Base-by-base conservation (phyloP, 2,113 vertebrate genomes). In the Trogon surrucura region DNA sequence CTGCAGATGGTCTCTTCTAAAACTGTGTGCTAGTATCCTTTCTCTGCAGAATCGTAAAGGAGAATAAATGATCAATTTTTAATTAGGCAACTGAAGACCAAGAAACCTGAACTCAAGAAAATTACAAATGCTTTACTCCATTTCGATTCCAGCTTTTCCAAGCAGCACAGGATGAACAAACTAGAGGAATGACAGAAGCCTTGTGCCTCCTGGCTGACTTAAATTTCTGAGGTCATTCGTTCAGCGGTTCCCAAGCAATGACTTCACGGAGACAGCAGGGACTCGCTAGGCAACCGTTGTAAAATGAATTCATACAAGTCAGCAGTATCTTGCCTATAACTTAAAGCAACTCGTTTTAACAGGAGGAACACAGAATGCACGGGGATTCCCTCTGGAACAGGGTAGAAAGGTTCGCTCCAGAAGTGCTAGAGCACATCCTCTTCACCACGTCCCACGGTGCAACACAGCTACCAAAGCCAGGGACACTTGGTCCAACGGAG, bases 111-210 rank as follows among this genome's bases (percentile, higher is more conserved):
- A 50, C 19, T 93, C 41, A 90, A 70, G 54, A 83, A 94, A 80
- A 83, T 77, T 0, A 83, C 62, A 78, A 65, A n/a, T 57, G 27
- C 91, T 90, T 73, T 82, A 85, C 65, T 91, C 45, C n/a, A 53
- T 54, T 88, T 84, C 72, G 19, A 65, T 73, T 93, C 54, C 75
- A 66, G n/a, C 38, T 88, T 66, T 41, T 77, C 58, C 62, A 30
- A 85, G 88, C 23, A 88, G 60, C 64, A 88, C 27, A 47, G 67
- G 70, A 83, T 73, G 79, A 90, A 85, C 19, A 91, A 84, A 93
- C n/a, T 15, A 91, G n/a, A 89, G 78, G 67, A 85, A 72, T 25
- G 50, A 74, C 53, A 93, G 70, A 67, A 82, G 23, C 48, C 32
- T 75, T 64, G 74, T 70, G 4, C 5, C 19, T 93, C 50, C 54